A percentile compares a stretch with the other conserved stretches of the same genome.
Conservation (phyloP, 2,113 vertebrate species). For the Corythornis cristatus region DNA sequence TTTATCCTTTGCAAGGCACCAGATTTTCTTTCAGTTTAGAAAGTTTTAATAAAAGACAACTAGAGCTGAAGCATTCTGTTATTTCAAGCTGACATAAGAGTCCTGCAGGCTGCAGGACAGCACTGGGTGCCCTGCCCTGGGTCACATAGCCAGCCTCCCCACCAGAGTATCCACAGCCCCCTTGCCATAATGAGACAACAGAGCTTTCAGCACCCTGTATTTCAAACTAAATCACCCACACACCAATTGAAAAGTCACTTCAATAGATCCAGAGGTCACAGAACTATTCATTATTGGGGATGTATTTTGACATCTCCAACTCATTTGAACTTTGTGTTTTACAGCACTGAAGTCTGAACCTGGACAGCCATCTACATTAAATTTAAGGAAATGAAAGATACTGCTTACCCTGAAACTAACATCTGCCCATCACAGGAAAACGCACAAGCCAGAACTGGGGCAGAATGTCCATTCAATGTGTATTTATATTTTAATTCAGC, state of each 20-base stretch:
- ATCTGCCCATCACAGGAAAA: conserved; percentile 87
- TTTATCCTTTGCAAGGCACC: background rate
- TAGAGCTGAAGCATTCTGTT: background rate
- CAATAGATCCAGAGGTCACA: background rate
- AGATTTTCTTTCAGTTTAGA: background rate
- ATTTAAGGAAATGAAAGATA: background rate
- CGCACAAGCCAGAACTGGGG: conserved; percentile 87
- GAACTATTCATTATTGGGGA: background rate
- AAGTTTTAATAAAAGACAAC: background rate
- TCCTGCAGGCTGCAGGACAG: no score
- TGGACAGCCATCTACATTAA: background rate
- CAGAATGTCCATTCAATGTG: conserved; percentile 79
- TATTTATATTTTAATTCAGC: conserved; percentile 77
- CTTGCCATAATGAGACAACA: background rate
- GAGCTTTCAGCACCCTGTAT: background rate
- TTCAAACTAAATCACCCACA: background rate
- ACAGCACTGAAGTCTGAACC: background rate
- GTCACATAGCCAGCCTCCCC: no score
- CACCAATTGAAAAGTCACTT: background rate
- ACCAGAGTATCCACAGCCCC: no score
- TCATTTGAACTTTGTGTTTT: background rate
- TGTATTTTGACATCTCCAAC: background rate
- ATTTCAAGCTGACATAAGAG: background rate
- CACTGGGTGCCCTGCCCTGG: no score
- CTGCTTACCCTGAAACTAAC: conserved; percentile 85